Evolutionary conservation across 2,113 vertebrate species (phyloP).

Genomic region (Zosterops hypoxanthus): DNA sequence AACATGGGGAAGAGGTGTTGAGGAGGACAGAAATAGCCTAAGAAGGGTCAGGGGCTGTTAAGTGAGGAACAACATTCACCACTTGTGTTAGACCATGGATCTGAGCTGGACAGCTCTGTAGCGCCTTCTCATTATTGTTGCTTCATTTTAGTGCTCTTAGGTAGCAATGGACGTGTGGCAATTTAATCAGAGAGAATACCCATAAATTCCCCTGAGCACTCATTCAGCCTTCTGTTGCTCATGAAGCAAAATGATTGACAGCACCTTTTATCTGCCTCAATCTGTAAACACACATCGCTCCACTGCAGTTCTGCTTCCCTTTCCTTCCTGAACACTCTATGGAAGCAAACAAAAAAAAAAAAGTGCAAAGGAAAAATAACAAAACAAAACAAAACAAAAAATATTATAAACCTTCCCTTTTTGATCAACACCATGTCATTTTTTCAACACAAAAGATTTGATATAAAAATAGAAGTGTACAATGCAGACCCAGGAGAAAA

Average conservation of each 20-base stretch:
- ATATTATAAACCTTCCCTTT: neutral
- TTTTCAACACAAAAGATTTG: neutral
- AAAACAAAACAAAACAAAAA: neutral
- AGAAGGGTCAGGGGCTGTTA: neutral
- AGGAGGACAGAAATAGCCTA: neutral
- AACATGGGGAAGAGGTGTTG: neutral
- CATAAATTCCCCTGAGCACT: neutral
- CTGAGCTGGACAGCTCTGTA: neutral
- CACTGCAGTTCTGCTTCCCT: neutral
- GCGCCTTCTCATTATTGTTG: neutral
- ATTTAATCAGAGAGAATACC: neutral
- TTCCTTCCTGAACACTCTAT: neutral
- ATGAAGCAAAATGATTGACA: neutral
- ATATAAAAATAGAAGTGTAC: neutral
- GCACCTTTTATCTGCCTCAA: neutral
- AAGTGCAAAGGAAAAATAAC: fast-evolving
- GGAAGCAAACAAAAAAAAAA: neutral
- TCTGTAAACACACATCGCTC: neutral
- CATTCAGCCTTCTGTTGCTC: neutral
- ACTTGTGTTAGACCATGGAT: neutral
- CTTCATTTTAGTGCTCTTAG: neutral
- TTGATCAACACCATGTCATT: neutral
- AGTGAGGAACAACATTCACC: neutral
- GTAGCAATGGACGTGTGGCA: neutral
- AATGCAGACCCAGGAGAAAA: neutral